Percentiles rank a stretch among this genome's conserved stretches.
Conservation (phyloP, 1,140 invertebrate genomes). For the Diabrotica virgifera region DNA sequence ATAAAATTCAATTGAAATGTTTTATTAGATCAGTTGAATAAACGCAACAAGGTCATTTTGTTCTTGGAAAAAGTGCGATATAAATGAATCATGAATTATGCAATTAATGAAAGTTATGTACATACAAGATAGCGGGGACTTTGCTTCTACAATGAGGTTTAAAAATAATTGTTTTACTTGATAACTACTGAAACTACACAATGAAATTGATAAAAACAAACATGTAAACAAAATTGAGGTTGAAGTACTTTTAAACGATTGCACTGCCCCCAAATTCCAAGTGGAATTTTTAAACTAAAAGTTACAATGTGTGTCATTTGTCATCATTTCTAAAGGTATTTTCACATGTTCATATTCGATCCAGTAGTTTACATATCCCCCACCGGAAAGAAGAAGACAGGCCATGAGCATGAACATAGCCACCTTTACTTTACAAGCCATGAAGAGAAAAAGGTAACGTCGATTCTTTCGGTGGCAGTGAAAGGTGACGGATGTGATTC, state of each 20-base stretch:
- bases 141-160: not conserved
- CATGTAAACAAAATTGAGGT: slow-evolving; percentile 13
- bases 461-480: no score
- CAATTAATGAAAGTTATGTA: not conserved
- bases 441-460: no score
- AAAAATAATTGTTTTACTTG: not conserved
- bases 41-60: slow-evolving; percentile 12
- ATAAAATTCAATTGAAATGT: slow-evolving; percentile 14
- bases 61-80: not conserved
- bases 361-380: no score
- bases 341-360: no score
- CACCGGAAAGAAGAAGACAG: no score
- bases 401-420: no score
- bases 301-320: no score
- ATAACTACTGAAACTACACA: not conserved
- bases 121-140: not conserved
- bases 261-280: slow-evolving; percentile 1
- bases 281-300: no score
- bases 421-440: no score
- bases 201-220: not conserved
- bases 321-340: no score
- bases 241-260: slow-evolving; percentile 12
- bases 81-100: slow-evolving; percentile 3
- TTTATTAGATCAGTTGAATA: slow-evolving; percentile 9
- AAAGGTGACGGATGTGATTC: no score